phyloP scores from a whole-genome alignment of 2,888 invertebrate species.

The Ischnura elegans region DNA sequence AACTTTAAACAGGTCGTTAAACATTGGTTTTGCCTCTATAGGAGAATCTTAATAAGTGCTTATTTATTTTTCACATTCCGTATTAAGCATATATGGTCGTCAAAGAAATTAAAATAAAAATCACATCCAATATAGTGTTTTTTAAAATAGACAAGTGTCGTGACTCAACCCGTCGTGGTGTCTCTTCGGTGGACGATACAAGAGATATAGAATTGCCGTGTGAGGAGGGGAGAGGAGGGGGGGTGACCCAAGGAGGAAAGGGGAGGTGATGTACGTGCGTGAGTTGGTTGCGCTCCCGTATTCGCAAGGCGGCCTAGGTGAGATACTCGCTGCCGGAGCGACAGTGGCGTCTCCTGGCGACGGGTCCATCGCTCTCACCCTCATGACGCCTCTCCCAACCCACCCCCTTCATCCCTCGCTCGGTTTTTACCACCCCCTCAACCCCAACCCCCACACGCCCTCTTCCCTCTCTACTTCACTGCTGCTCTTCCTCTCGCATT shows the following conservation, averaged over 20 bases:
- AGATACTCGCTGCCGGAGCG: slow-evolving; percentile 24
- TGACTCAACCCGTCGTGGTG: no score
- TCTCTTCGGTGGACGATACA: background rate
- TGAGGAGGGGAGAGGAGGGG: background rate
- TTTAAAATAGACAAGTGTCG: no score
- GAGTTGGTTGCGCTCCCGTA: background rate
- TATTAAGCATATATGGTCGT: no score
- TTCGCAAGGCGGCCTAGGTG: slow-evolving; percentile 43
- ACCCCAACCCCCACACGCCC: background rate
- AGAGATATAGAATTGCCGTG: background rate
- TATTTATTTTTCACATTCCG: no score
- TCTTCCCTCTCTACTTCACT: background rate
- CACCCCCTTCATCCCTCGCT: background rate
- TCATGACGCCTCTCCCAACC: background rate
- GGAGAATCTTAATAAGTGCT: no score
- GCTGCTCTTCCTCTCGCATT: background rate
- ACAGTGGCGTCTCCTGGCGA: slow-evolving; percentile 38
- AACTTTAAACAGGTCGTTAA: no score
- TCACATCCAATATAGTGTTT: no score
- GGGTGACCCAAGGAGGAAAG: background rate
- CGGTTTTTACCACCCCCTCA: no score
- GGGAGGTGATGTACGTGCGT: background rate
- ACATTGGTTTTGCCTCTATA: no score
- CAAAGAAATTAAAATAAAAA: no score
- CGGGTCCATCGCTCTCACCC: slow-evolving; percentile 48